Conservation (phyloP, 2,113 vertebrate genomes). For the Engraulis encrasicolus region DNA sequence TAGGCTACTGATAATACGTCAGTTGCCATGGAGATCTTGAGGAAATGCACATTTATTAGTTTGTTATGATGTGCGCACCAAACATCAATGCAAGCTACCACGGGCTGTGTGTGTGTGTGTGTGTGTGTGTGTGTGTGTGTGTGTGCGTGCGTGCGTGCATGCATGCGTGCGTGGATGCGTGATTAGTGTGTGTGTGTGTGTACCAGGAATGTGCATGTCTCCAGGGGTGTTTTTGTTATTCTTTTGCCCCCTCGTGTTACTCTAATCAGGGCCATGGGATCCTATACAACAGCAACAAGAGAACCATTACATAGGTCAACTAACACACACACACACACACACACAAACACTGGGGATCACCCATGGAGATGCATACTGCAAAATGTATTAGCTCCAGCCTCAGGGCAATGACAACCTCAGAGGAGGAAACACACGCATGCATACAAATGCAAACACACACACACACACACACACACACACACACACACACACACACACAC, state of each 20-base stretch:
- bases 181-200: not conserved
- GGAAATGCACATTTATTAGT: no score
- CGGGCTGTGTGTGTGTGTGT: not conserved
- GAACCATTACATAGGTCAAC: not conserved
- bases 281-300: not conserved
- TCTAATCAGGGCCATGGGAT: not conserved
- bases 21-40: no score
- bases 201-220: not conserved
- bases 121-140: not conserved
- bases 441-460: not conserved
- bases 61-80: no score
- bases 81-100: no score
- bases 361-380: no score
- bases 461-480: not conserved
- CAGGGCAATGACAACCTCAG: not conserved
- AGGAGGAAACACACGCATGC: not conserved
- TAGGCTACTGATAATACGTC: no score
- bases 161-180: not conserved
- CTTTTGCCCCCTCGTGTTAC: not conserved
- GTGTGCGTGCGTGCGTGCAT: not conserved
- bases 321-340: no score
- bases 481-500: not conserved
- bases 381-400: not conserved
- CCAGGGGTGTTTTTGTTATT: not conserved
- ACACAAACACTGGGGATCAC: no score